Percentiles rank a stretch among this genome's conserved stretches.
Evolutionary conservation across 2,113 vertebrate genomes (phyloP).

Genomic region (Chlorocebus sabaeus): DNA sequence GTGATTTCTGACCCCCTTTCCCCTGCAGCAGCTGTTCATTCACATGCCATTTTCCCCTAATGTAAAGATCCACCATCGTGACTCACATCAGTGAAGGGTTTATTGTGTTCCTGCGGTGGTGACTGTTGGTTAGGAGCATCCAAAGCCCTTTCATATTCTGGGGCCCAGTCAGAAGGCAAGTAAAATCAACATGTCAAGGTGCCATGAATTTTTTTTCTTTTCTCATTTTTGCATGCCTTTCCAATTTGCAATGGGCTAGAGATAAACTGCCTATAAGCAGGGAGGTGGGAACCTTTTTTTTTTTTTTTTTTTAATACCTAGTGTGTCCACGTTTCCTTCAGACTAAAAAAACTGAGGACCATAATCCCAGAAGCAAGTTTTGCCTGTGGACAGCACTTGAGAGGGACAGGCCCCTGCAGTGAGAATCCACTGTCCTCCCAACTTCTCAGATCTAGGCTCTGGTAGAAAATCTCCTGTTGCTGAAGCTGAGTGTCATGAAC

Average conservation of each 20-base stretch:
- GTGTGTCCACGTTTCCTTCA: neutral
- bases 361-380: neutral
- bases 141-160: neutral
- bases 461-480: neutral
- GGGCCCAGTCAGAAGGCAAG: neutral
- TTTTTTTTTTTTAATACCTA: neutral
- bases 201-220: neutral
- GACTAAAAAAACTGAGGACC: neutral
- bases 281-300: neutral
- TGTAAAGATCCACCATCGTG: rapidly evolving
- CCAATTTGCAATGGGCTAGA: neutral
- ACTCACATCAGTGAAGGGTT: rapidly evolving
- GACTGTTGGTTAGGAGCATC: neutral
- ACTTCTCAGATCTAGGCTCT: neutral
- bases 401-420: rapidly evolving
- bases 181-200: neutral
- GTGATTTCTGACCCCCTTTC: conserved; percentile 41
- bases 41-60: neutral
- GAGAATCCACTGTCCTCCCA: neutral
- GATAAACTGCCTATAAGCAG: neutral
- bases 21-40: neutral
- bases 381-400: neutral
- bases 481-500: neutral
- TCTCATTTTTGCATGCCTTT: neutral
- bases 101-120: rapidly evolving